Percentiles rank a stretch among this genome's conserved stretches.
Evolutionary conservation across 2,888 invertebrate species (phyloP).

Genomic region (Brachypalpus laphriformis): DNA sequence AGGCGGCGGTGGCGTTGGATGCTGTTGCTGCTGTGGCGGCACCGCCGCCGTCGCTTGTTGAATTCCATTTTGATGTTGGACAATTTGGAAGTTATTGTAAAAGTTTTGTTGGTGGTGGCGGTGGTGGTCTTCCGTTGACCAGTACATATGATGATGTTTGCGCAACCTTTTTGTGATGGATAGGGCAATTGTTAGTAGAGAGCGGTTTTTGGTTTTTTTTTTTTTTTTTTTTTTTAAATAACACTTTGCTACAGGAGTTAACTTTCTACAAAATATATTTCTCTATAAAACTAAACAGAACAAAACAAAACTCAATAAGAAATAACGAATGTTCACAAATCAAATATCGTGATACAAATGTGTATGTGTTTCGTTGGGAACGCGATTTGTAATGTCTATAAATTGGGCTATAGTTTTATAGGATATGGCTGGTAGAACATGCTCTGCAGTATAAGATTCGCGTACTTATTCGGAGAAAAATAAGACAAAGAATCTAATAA

Average conservation of each 20-base stretch:
- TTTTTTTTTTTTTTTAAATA: slow-evolving; percentile 15
- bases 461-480: no score
- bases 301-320: background rate
- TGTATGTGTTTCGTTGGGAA: no score
- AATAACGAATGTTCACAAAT: background rate
- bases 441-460: no score
- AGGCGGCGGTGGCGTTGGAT: slow-evolving; percentile 65
- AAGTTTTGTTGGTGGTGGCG: slow-evolving; percentile 61
- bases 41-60: slow-evolving; percentile 71
- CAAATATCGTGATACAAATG: background rate
- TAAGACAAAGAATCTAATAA: no score
- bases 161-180: slow-evolving; percentile 58
- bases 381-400: no score
- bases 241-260: slow-evolving; percentile 13
- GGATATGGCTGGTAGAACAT: no score
- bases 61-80: slow-evolving; percentile 74
- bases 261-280: background rate
- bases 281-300: background rate
- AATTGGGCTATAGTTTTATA: no score
- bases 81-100: slow-evolving; percentile 64
- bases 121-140: slow-evolving; percentile 74
- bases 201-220: no score
- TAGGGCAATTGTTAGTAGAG: slow-evolving; percentile 15
- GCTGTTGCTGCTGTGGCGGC: slow-evolving; percentile 73
- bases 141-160: slow-evolving; percentile 66